Base-by-base conservation (phyloP, 2,888 invertebrate species). In the Hemaris fuciformis region DNA sequence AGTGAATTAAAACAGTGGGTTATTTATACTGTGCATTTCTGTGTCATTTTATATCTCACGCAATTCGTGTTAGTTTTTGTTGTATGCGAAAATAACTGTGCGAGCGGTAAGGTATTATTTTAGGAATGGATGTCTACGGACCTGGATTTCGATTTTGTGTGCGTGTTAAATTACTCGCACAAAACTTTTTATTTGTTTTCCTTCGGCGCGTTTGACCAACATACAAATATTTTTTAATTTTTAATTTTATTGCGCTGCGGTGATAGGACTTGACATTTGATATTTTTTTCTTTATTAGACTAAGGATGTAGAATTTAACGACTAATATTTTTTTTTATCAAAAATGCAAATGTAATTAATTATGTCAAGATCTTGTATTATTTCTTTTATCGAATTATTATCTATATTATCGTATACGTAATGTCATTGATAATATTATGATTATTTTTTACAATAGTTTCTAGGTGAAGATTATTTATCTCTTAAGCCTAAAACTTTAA, bases 91-190 rank as follows among this genome's bases (percentile, higher is more conserved):
- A 88, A 89, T 89, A 89, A 81, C 86, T 79, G 72, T 72, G 81
- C 53, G 76, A 81, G 86, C 75, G 87, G 88, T 84, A 85, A 87
- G 87, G 79, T 79, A 80, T 79, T 87, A 87, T 87, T 89, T 89
- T 84, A 78, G 80, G 77, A 74, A 77, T 77, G 77, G 72, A 66
- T 70, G 75, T 64, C 72, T 72, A 68, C 69, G 72, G 68, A 74
- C 68, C 76, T 77, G 71, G 75, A 74, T 75, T 76, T 77, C 60
- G 53, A 53, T 53, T 53, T 53, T 53, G 53, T 53, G 31, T 61
- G 65, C 61, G 59, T 66, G 61, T 65, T 68, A 67, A 63, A 67
- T 72, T 69, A 53, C 53, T 53, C 18, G 53, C 53, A 31, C 53
- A 10, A 10, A 18, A 18, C 10, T 53, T 25, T 13, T 48, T 53